Evolutionary conservation across 2,797 vertebrate genomes (phyloP).

Genomic region (Hoplostethus atlanticus): DNA sequence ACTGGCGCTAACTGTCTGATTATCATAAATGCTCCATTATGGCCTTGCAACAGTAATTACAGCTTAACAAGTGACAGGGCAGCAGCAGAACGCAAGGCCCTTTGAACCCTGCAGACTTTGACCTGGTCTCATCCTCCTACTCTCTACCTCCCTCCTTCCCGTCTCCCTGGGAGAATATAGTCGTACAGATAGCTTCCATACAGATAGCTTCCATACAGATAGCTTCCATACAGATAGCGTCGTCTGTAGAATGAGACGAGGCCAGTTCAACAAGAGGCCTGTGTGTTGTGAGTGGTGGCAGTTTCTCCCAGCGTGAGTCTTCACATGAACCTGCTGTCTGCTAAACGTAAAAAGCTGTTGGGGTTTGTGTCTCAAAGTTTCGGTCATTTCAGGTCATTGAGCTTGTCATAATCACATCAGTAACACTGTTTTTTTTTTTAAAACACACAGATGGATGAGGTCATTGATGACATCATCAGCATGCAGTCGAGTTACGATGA

Average conservation of each 20-base stretch:
- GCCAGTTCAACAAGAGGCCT: slow-evolving; percentile 7
- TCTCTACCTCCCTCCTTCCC: slow-evolving; percentile 21
- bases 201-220: slow-evolving; percentile 7
- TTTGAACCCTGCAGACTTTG: slow-evolving; percentile 86
- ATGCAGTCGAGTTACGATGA: slow-evolving; percentile 92
- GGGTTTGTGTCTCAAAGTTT: neutral
- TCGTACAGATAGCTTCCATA: slow-evolving; percentile 14
- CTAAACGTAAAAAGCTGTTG: neutral
- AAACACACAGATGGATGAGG: slow-evolving; percentile 91
- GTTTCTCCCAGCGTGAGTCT: neutral
- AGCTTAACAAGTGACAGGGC: slow-evolving; percentile 85
- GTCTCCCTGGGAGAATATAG: slow-evolving; percentile 22
- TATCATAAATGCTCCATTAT: slow-evolving; percentile 85
- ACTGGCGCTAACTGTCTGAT: slow-evolving; percentile 63
- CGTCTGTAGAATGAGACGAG: slow-evolving; percentile 26
- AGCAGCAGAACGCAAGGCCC: slow-evolving; percentile 63
- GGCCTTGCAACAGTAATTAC: slow-evolving; percentile 82
- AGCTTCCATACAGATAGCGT: slow-evolving; percentile 4
- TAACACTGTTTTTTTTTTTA: slow-evolving; percentile 24
- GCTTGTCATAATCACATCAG: slow-evolving; percentile 1
- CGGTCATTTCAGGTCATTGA: neutral
- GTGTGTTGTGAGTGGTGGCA: neutral
- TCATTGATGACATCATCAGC: slow-evolving; percentile 97
- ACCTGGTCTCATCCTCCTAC: slow-evolving; percentile 62
- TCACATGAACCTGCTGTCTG: neutral